phyloP scores from a whole-genome alignment of 2,888 invertebrate species.

The Alloplasta piceator region DNA sequence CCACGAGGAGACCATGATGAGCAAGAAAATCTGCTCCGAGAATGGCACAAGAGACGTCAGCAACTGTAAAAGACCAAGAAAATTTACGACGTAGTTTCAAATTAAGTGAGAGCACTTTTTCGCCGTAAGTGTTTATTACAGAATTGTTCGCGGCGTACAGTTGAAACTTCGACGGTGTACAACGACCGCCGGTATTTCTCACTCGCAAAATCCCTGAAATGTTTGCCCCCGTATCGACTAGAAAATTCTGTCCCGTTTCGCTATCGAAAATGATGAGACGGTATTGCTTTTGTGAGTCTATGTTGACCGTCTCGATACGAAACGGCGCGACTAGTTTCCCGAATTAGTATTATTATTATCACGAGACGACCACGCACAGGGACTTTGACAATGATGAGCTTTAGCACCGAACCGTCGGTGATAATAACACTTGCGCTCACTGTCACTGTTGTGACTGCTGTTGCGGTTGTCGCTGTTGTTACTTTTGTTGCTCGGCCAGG shows the following conservation, averaged over 20 bases:
- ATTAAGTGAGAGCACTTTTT: background rate
- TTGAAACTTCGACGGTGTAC: background rate
- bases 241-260: slow-evolving; percentile 11
- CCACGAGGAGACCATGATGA: no score
- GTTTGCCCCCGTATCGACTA: slow-evolving; percentile 49
- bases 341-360: background rate
- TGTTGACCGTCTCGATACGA: slow-evolving; percentile 17
- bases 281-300: slow-evolving; percentile 9
- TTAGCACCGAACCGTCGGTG: background rate
- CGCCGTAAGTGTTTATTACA: slow-evolving; percentile 8
- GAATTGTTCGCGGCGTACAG: no score
- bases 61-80: no score
- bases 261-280: slow-evolving; percentile 14
- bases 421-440: slow-evolving; percentile 8
- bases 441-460: background rate
- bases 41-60: no score
- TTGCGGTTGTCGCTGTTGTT: background rate
- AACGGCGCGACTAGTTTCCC: slow-evolving; percentile 45
- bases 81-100: background rate
- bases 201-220: slow-evolving; percentile 28
- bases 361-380: slow-evolving; percentile 6
- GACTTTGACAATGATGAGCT: background rate
- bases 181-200: no score
- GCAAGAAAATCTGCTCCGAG: no score
- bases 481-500: slow-evolving; percentile 1